These are phyloP conservation scores for Pyrocoelia pectoralis DNA, from an alignment of 2,888 invertebrate genomes.

Conservation along the genomic window DNA sequence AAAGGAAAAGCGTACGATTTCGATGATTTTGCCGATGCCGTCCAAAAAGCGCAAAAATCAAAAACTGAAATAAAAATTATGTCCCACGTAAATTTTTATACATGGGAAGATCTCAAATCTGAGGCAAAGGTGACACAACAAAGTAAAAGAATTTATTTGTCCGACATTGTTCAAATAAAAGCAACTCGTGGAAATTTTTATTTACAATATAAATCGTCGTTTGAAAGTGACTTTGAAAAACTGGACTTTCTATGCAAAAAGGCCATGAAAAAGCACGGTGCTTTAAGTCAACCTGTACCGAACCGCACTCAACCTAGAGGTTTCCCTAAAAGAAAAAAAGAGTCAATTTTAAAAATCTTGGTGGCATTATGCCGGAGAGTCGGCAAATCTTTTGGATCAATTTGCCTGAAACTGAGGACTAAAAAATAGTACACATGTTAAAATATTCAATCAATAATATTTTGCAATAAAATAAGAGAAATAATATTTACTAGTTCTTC, in stretches of 20 bases:
- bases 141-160: neutral
- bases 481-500: too few relatives aligned
- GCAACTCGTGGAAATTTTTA: neutral
- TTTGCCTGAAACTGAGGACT: too few relatives aligned
- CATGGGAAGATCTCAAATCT: constrained; percentile 3
- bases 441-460: too few relatives aligned
- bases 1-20: constrained; percentile 26
- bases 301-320: too few relatives aligned
- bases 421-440: too few relatives aligned
- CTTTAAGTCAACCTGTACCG: neutral
- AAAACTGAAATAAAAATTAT: constrained; percentile 18
- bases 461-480: too few relatives aligned
- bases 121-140: constrained; percentile 2
- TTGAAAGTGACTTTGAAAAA: neutral
- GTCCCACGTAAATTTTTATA: neutral
- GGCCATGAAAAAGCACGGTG: neutral
- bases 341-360: too few relatives aligned
- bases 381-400: too few relatives aligned
- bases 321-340: too few relatives aligned
- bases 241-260: neutral
- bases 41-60: constrained; percentile 21
- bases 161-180: neutral
- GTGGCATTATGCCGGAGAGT: too few relatives aligned
- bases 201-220: neutral
- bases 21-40: constrained; percentile 28